Evolutionary conservation across 2,888 invertebrate genomes (phyloP), one percentile per base, ranked within the genome.

Genomic region (Dione vanillae): DNA sequence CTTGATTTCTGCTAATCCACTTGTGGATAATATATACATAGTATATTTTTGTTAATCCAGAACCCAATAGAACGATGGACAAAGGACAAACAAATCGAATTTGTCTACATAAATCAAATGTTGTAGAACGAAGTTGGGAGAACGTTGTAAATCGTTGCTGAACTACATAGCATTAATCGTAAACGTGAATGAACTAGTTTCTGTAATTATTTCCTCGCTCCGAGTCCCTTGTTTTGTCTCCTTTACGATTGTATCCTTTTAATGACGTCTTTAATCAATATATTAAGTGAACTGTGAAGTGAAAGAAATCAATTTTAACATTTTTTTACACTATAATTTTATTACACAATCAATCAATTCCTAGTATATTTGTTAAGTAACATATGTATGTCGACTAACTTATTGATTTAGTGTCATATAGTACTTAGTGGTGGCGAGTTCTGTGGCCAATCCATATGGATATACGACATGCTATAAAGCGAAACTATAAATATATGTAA

Each of bases 121-220:
- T 49, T 27, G 20, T 61, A 77, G 78, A 77, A 79, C 81, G 80
- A 86, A 88, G 86, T 88, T 88, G 78, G 79, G 73, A 83, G 82
- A 80, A 81, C 84, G 75, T 72, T 76, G 74, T 77, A 77, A 77
- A 77, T 77, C 70, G 75, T 70, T 80, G 80, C 82, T 78, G 83
- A 88, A 86, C 87, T 83, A 64, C 64, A 40, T 49, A 85, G 87
- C 86, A 90, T 88, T 90, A 89, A 90, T 89, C 86, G 88, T 84
- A 81, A 80, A 79, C 76, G 70, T 59, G 85, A 83, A 84, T 85
- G 82, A 85, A 85, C 88, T 88, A 88, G 85, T 87, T 88, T 83
- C 86, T 85, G 84, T 87, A 86, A 90, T 90, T 88, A 88, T 88
- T 89, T 88, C 85, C 84, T 84, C 80, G 83, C 64, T 59, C 51